A percentile compares a stretch with the other conserved stretches of the same genome.
These are phyloP conservation scores for Dysmachus trigonus DNA, from an alignment of 2,888 invertebrate species.

Conservation along the genomic window DNA sequence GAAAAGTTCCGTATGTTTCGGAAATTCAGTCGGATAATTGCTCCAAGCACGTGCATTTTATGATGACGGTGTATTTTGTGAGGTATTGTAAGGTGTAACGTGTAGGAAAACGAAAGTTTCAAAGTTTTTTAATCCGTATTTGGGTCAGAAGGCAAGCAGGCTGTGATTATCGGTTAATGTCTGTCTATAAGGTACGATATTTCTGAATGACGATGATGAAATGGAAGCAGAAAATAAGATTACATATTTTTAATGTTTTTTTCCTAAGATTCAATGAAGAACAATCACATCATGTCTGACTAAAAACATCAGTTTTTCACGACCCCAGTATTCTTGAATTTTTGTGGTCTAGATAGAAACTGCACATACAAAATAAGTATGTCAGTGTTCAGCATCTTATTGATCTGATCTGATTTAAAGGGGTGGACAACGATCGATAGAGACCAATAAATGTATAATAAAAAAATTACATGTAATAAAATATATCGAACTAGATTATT, in stretches of 20 bases:
- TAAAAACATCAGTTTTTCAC: neutral
- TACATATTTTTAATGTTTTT: neutral
- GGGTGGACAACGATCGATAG: too few species aligned
- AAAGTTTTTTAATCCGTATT: neutral
- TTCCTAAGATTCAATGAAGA: neutral
- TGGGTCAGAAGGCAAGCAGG: neutral
- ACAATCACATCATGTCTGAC: neutral
- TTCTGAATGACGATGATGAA: neutral
- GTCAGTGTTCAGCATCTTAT: too few species aligned
- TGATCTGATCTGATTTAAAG: too few species aligned
- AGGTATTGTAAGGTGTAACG: neutral
- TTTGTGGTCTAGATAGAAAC: neutral
- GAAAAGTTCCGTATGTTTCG: neutral
- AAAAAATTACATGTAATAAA: too few species aligned
- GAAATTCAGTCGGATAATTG: neutral
- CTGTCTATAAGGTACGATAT: neutral
- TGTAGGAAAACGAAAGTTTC: neutral
- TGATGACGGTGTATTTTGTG: neutral
- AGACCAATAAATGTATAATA: too few species aligned
- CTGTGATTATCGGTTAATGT: neutral
- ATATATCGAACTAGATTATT: too few species aligned
- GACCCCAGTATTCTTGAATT: too few species aligned
- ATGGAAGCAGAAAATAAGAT: neutral
- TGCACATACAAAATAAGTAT: neutral
- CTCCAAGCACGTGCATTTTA: slow-evolving; percentile 1